Evolutionary conservation across 2,113 vertebrate species (phyloP).

Genomic region (Otus sunia): DNA sequence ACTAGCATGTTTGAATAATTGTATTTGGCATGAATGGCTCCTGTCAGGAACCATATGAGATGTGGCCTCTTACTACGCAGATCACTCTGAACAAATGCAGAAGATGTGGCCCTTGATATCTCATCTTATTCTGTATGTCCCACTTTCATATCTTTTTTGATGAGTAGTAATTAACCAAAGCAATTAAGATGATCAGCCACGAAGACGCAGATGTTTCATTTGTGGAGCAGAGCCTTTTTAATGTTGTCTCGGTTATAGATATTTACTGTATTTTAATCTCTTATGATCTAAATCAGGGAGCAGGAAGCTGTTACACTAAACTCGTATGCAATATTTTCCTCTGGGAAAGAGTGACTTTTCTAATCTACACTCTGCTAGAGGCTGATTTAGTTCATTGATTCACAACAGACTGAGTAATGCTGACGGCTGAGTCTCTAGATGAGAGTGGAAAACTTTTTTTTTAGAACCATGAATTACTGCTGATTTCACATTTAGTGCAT

Average conservation of each 20-base stretch:
- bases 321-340: slow-evolving; percentile 30
- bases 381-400: slow-evolving; percentile 63
- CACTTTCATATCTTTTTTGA: slow-evolving; percentile 46
- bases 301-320: slow-evolving; percentile 56
- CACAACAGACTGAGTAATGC: slow-evolving; percentile 54
- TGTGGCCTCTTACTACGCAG: background rate
- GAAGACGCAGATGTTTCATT: slow-evolving; percentile 33
- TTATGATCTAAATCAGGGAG: slow-evolving; percentile 43
- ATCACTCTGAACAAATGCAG: background rate
- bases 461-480: slow-evolving; percentile 64
- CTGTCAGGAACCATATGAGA: background rate
- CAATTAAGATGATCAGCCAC: slow-evolving; percentile 39
- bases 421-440: slow-evolving; percentile 32
- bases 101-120: background rate
- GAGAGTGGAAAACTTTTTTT: slow-evolving; percentile 51
- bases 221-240: slow-evolving; percentile 33
- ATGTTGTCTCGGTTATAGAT: slow-evolving; percentile 29
- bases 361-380: slow-evolving; percentile 29
- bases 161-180: slow-evolving; percentile 60
- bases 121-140: slow-evolving; percentile 24
- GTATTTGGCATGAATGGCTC: background rate
- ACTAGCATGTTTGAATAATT: background rate
- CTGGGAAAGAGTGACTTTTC: slow-evolving; percentile 51
- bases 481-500: slow-evolving; percentile 55
- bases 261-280: slow-evolving; percentile 47